phyloP scores from a whole-genome alignment of 2,797 vertebrate species.

The Serranus cabrilla region DNA sequence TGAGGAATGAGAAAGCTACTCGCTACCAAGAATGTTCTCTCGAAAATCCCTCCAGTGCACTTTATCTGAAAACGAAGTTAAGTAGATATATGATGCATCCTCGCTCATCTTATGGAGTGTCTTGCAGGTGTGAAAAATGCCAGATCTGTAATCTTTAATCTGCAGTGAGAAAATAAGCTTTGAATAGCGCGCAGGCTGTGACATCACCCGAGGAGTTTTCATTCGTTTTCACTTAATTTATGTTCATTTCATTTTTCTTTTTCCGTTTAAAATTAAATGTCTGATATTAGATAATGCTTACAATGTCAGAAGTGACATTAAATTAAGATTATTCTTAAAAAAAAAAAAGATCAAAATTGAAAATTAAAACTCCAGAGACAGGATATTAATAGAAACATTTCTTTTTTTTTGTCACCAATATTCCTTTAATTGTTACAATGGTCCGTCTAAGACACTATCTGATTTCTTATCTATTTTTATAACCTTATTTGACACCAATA shows the following conservation, averaged over 20 bases:
- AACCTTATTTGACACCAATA: constrained; percentile 50
- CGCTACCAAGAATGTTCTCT: constrained; percentile 11
- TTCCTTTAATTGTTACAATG: constrained; percentile 10
- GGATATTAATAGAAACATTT: constrained; percentile 47
- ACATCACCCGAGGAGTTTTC: constrained; percentile 3
- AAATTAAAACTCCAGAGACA: constrained; percentile 17
- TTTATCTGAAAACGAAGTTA: constrained; percentile 57
- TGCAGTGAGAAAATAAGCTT: constrained; percentile 28
- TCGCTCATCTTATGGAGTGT: constrained; percentile 28
- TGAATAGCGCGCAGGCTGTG: constrained; percentile 17
- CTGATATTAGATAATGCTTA: constrained; percentile 12
- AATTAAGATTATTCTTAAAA: not conserved
- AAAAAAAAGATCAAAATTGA: not conserved
- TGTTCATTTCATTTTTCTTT: too few relatives aligned
- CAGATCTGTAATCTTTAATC: constrained; percentile 29
- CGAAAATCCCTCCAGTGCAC: constrained; percentile 35
- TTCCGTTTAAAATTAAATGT: not conserved
- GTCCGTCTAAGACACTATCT: constrained; percentile 1
- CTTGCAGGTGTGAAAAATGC: constrained; percentile 31
- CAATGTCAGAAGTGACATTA: constrained; percentile 12
- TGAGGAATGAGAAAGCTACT: constrained; percentile 36
- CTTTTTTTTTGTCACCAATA: not conserved
- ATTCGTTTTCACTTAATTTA: too few relatives aligned
- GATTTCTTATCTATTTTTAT: constrained; percentile 39
- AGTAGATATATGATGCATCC: constrained; percentile 51